Evolutionary conservation across 2,113 vertebrate species (phyloP).

Genomic region (Hemichromis elongatus): DNA sequence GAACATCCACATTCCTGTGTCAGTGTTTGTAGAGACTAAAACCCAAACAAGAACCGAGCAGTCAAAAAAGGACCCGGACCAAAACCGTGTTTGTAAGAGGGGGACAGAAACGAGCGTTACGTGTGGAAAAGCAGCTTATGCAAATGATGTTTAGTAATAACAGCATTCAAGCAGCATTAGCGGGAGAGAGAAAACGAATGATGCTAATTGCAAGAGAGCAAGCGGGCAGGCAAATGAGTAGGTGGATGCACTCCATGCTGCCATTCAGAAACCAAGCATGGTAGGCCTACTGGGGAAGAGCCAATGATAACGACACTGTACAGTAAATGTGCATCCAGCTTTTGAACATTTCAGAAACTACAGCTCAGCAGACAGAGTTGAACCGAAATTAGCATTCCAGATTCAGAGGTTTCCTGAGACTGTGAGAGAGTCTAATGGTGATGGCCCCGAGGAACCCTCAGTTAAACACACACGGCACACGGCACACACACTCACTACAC

Average conservation of each 20-base stretch:
- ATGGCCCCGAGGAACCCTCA: background rate
- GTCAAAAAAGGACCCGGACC: conserved; percentile 27
- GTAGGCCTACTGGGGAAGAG: background rate
- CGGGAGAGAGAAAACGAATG: conserved; percentile 20
- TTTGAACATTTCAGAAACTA: background rate
- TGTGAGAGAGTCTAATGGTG: background rate
- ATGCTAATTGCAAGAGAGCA: conserved; percentile 52
- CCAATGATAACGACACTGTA: background rate
- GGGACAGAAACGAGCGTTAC: conserved; percentile 32
- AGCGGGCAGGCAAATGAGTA: conserved; percentile 22
- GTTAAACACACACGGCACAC: background rate
- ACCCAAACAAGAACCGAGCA: background rate
- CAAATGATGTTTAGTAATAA: conserved; percentile 61
- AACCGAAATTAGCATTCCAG: background rate
- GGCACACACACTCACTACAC: background rate
- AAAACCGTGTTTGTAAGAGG: conserved; percentile 15
- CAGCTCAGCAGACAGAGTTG: background rate
- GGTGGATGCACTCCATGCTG: conserved; percentile 25
- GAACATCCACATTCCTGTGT: background rate
- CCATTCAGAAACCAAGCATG: conserved; percentile 26
- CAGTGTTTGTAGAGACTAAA: conserved; percentile 13
- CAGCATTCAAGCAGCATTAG: conserved; percentile 48
- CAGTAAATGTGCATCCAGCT: background rate
- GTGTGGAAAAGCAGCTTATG: conserved; percentile 63
- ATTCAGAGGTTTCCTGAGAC: conserved; percentile 9